Evolutionary conservation across 2,888 invertebrate genomes (phyloP).

Genomic region (Sinodicranocentrus sp.): DNA sequence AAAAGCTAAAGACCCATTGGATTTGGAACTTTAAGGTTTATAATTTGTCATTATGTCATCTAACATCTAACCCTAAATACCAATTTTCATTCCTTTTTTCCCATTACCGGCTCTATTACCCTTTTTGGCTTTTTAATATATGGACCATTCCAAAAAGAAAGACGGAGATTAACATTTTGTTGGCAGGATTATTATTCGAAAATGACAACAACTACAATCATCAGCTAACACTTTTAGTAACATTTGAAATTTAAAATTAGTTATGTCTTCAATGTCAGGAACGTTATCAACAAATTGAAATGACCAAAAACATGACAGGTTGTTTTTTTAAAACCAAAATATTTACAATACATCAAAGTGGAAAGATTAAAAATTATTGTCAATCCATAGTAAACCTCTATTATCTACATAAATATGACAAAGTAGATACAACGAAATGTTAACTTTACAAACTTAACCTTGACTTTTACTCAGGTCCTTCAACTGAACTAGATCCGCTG

Average conservation of each 20-base stretch:
- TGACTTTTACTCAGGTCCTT: background rate
- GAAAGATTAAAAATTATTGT: background rate
- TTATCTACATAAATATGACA: background rate
- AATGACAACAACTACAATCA: conserved; percentile 22
- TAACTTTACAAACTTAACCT: too few species aligned
- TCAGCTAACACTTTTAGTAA: too few species aligned
- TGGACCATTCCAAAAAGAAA: conserved; percentile 67
- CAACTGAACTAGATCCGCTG: conserved; percentile 16
- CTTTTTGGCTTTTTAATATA: conserved; percentile 49
- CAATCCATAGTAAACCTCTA: background rate
- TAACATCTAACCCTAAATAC: conserved; percentile 6
- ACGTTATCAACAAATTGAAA: background rate
- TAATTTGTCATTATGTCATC: background rate
- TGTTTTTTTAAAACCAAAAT: background rate
- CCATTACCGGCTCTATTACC: conserved; percentile 42
- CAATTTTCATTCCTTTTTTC: conserved; percentile 5
- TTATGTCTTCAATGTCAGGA: too few species aligned
- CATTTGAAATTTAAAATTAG: too few species aligned
- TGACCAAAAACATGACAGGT: background rate
- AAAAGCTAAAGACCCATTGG: background rate
- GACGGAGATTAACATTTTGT: conserved; percentile 61
- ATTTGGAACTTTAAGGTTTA: background rate
- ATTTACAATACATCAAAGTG: background rate
- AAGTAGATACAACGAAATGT: too few species aligned
- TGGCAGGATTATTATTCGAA: conserved; percentile 58